Evolutionary conservation across 2,888 invertebrate species (phyloP), one percentile per base, ranked within the genome.

Genomic region (Ecdyonurus torrentis): DNA sequence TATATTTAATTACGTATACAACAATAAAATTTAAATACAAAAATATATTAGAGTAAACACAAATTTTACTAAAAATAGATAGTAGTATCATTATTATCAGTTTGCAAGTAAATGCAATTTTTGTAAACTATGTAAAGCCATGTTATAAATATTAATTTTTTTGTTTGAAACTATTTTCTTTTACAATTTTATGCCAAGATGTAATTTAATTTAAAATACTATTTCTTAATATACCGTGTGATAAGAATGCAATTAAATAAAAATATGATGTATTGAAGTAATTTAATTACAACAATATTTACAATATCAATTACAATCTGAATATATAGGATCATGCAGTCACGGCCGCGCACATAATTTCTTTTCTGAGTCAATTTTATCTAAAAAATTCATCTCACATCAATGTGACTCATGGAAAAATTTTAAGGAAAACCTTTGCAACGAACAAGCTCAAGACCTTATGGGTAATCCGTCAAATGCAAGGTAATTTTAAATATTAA

Each of bases 311-410:
- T 63, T 63, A 62, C 74, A 73, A 50, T 59, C 15, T 58, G 22
- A 52, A 50, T 59, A 1, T 58, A n/a, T 15, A 79, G 87, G 83
- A 69, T 80, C 79, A 2, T 87, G 87, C 74, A 87, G 87, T 70
- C 87, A 88, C 71, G 81, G 81, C 0, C 79, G 84, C 63, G 78
- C 86, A 1, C 78, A 80, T 70, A 72, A 77, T 66, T 84, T 78
- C 68, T 86, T 82, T 71, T 78, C 77, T 0, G 85, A 86, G 70
- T 87, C 87, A 2, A 81, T 87, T 59, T 72, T 75, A 18, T 73
- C 77, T 1, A 71, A 74, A 0, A 79, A 78, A 1, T 87, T 85
- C 70, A 71, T 76, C 5, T 78, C 83, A 0, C 74, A 77, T 37
- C 78, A 77, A 3, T 87, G 87, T 70, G 73, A 76, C 2, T 78